Evolutionary conservation across 2,888 invertebrate species (phyloP).

Genomic region (Julus scanicus): DNA sequence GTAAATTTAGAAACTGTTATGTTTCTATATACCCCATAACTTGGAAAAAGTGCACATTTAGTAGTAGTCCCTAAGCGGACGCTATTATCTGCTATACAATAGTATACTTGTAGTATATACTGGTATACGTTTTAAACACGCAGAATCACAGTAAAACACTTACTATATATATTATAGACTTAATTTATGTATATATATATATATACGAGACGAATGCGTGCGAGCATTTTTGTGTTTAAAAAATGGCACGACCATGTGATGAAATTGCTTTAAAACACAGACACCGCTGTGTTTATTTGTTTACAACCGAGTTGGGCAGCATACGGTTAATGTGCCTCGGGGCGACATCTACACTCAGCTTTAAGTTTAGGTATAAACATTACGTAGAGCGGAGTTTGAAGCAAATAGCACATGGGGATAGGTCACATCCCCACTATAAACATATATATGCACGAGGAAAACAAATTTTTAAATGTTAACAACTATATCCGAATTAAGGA

Average conservation of each 20-base stretch:
- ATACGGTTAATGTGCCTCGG: slow-evolving; percentile 46
- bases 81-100: too few relatives aligned
- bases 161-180: background rate
- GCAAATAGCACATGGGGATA: slow-evolving; percentile 33
- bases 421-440: slow-evolving; percentile 13
- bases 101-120: too few relatives aligned
- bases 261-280: slow-evolving; percentile 44
- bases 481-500: background rate
- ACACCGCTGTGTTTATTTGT: slow-evolving; percentile 52
- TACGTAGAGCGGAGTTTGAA: background rate
- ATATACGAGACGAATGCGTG: background rate
- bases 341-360: slow-evolving; percentile 32
- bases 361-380: slow-evolving; percentile 5
- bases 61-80: too few relatives aligned
- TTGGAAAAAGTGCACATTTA: too few relatives aligned
- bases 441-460: slow-evolving; percentile 5
- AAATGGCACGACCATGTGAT: slow-evolving; percentile 25
- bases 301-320: slow-evolving; percentile 47
- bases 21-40: too few relatives aligned
- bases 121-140: background rate
- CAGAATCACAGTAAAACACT: background rate
- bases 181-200: too few relatives aligned
- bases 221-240: too few relatives aligned
- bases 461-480: background rate
- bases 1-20: too few relatives aligned